A percentile compares a stretch with the other conserved stretches of the same genome.
Evolutionary conservation across 2,888 invertebrate genomes (phyloP).

Genomic region (Chaetoderma sp.): DNA sequence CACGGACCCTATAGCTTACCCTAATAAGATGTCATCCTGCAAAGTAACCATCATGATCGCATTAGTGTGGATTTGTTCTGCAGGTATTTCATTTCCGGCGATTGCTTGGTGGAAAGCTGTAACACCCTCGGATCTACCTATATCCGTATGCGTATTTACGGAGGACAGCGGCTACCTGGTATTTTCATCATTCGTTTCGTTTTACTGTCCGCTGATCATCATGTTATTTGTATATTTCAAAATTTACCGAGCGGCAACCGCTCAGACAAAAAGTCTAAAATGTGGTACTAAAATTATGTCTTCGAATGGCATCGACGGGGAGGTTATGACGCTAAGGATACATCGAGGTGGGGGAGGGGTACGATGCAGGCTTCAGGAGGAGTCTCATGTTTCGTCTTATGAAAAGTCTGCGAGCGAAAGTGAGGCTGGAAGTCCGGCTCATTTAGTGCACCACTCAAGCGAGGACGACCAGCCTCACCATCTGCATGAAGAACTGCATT

Average conservation of each 20-base stretch:
- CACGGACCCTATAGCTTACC: slow-evolving; percentile 97
- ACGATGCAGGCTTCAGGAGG: slow-evolving; percentile 38
- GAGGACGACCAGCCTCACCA: slow-evolving; percentile 9
- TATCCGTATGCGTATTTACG: slow-evolving; percentile 86
- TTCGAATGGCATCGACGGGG: slow-evolving; percentile 75
- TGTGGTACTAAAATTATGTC: slow-evolving; percentile 82
- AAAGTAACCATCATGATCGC: slow-evolving; percentile 89
- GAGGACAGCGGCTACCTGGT: slow-evolving; percentile 96
- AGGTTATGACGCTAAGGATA: slow-evolving; percentile 84
- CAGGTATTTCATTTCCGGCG: slow-evolving; percentile 97
- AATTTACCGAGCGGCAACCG: slow-evolving; percentile 93
- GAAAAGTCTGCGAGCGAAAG: slow-evolving; percentile 49
- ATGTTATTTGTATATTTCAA: slow-evolving; percentile 99
- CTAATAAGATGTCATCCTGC: slow-evolving; percentile 90
- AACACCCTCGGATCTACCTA: slow-evolving; percentile 51
- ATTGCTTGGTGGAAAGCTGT: slow-evolving; percentile 78
- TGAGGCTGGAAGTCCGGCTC: slow-evolving; percentile 48
- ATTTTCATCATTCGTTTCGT: slow-evolving; percentile 97
- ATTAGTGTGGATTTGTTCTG: slow-evolving; percentile 96
- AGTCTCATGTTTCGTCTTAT: slow-evolving; percentile 20
- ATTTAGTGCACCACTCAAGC: slow-evolving; percentile 19
- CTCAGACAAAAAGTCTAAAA: slow-evolving; percentile 90
- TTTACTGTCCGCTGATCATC: slow-evolving; percentile 94
- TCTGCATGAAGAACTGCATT: no score
- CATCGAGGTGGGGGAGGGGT: slow-evolving; percentile 79